Conservation (phyloP, 1,140 invertebrate species). For the Ostrea edulis region DNA sequence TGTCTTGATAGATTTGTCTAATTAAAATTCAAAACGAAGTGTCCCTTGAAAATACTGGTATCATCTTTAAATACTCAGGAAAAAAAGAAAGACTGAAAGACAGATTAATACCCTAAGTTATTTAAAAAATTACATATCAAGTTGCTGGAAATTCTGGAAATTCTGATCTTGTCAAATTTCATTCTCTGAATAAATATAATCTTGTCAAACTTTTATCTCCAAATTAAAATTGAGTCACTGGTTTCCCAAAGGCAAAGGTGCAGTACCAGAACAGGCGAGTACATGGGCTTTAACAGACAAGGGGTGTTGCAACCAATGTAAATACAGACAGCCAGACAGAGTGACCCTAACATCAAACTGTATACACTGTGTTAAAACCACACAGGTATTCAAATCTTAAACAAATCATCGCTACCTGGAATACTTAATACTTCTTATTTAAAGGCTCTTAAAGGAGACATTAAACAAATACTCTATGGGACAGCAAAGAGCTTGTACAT, state of each 20-base stretch:
- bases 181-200: background rate
- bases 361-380: conserved; percentile 27
- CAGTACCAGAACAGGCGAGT: background rate
- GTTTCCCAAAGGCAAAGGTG: conserved; percentile 27
- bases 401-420: conserved; percentile 34
- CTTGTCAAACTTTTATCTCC: conserved; percentile 5
- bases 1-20: background rate
- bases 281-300: conserved; percentile 23
- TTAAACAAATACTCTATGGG: conserved; percentile 35
- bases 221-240: conserved; percentile 1
- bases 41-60: background rate
- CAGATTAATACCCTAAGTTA: background rate
- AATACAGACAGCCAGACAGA: conserved; percentile 32
- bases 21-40: background rate
- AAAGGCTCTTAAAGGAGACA: conserved; percentile 9
- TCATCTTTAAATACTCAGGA: background rate
- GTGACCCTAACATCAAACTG: conserved; percentile 25
- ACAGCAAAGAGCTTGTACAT: conserved; percentile 28
- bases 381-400: conserved; percentile 39
- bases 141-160: background rate
- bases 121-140: background rate
- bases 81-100: background rate
- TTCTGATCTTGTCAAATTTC: background rate
- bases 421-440: conserved; percentile 33
- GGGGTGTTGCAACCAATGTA: conserved; percentile 32